Evolutionary conservation across 2,113 vertebrate species (phyloP).

Genomic region (Recurvirostra avosetta): DNA sequence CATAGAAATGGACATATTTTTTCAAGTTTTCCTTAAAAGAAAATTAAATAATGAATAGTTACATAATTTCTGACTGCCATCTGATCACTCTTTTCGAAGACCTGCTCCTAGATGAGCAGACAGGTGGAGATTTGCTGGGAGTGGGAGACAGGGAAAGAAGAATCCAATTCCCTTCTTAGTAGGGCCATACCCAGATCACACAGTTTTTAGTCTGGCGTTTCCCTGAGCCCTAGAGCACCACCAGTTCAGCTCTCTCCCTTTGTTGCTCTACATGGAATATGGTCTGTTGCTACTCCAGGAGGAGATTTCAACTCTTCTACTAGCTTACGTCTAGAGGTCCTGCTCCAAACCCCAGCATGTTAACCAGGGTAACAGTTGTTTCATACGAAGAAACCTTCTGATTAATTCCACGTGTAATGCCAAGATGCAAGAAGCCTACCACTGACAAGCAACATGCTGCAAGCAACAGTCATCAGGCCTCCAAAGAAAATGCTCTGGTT

Average conservation of each 20-base stretch:
- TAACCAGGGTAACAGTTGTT: neutral
- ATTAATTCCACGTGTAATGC: rapidly evolving
- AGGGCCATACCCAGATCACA: neutral
- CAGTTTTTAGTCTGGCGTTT: neutral
- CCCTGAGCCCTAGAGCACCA: neutral
- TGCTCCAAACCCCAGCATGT: neutral
- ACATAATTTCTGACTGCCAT: neutral
- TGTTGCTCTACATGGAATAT: too few species aligned
- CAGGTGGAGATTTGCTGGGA: neutral
- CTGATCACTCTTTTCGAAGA: neutral
- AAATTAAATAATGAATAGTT: neutral
- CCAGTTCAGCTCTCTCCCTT: neutral
- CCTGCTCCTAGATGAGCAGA: neutral
- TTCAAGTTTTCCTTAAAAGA: neutral
- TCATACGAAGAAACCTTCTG: neutral
- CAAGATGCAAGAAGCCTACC: neutral
- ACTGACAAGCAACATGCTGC: neutral
- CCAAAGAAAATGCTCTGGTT: neutral
- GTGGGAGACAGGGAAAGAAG: neutral
- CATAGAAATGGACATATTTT: neutral
- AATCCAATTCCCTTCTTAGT: neutral
- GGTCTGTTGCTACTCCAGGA: neutral
- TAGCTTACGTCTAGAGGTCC: neutral
- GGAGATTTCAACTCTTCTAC: neutral
- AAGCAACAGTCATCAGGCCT: neutral